phyloP scores from a whole-genome alignment of 2,888 invertebrate genomes.

The Sthenelais limicola region DNA sequence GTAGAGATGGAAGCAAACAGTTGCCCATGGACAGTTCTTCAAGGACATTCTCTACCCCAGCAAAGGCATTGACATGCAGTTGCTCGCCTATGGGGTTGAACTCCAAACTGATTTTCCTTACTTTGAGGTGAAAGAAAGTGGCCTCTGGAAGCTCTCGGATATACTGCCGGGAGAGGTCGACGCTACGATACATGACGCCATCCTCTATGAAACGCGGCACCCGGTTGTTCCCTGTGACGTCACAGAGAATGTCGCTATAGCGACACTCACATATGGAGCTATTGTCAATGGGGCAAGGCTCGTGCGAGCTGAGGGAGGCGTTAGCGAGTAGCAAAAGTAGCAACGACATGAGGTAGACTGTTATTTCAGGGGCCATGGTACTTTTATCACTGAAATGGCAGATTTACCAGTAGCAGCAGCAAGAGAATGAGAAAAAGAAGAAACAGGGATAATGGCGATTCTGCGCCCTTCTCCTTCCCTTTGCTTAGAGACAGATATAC shows the following conservation, averaged over 20 bases:
- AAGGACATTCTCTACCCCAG: slow-evolving; percentile 46
- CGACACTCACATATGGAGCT: slow-evolving; percentile 19
- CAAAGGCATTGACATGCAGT: slow-evolving; percentile 47
- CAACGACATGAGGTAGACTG: slow-evolving; percentile 22
- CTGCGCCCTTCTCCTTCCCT: neutral
- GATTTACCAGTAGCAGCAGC: neutral
- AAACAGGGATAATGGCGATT: neutral
- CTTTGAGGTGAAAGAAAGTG: slow-evolving; percentile 48
- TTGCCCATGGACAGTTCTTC: slow-evolving; percentile 50
- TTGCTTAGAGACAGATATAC: too few species aligned
- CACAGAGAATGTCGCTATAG: slow-evolving; percentile 37
- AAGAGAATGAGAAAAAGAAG: neutral
- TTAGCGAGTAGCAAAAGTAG: slow-evolving; percentile 19
- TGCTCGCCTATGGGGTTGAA: slow-evolving; percentile 50
- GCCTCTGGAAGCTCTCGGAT: slow-evolving; percentile 45
- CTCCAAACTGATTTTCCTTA: slow-evolving; percentile 47
- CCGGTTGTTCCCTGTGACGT: neutral
- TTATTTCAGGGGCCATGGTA: slow-evolving; percentile 1
- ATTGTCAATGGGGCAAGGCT: slow-evolving; percentile 38
- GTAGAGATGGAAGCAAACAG: slow-evolving; percentile 44
- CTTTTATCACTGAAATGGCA: neutral
- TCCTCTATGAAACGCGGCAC: slow-evolving; percentile 46
- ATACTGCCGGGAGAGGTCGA: slow-evolving; percentile 46
- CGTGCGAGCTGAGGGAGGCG: slow-evolving; percentile 17
- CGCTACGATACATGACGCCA: slow-evolving; percentile 42